A percentile compares a stretch with the other conserved stretches of the same genome.
Evolutionary conservation across 2,888 invertebrate genomes (phyloP).

Genomic region (Caenorhabditis sp.): DNA sequence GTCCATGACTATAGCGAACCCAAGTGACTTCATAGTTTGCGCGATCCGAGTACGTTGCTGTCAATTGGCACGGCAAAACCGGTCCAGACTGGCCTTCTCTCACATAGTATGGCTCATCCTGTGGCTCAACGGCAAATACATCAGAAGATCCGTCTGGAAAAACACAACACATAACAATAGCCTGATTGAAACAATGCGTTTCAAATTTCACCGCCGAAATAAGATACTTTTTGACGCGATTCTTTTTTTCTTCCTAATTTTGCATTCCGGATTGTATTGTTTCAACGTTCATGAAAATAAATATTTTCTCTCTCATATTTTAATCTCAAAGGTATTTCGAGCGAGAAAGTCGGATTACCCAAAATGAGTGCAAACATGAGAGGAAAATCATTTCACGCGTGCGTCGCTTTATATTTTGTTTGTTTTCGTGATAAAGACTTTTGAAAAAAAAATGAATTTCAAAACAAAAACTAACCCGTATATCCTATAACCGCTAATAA

Average conservation of each 20-base stretch:
- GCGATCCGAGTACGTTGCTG: constrained; percentile 29
- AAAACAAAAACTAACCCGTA: background rate
- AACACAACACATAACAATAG: background rate
- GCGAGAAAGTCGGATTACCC: background rate
- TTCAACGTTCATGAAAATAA: too few species aligned
- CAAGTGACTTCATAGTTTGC: constrained; percentile 49
- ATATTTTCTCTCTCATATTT: too few species aligned
- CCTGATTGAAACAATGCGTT: too few species aligned
- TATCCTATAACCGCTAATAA: background rate
- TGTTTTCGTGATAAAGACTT: background rate
- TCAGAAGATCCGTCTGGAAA: constrained; percentile 81
- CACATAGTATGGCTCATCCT: constrained; percentile 61
- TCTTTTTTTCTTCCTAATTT: constrained; percentile 4
- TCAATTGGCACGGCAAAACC: constrained; percentile 56
- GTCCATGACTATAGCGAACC: constrained; percentile 48
- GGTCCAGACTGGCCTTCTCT: constrained; percentile 56
- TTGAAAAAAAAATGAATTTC: too few species aligned
- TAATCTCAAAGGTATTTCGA: background rate
- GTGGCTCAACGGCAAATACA: constrained; percentile 74
- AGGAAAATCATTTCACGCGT: background rate
- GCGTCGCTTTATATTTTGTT: background rate
- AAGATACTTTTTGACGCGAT: background rate
- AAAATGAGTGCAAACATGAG: background rate
- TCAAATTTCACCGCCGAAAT: background rate
- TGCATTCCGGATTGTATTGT: background rate